Base-by-base conservation (phyloP, 2,888 invertebrate genomes). In the Exephanes ischioxanthus region DNA sequence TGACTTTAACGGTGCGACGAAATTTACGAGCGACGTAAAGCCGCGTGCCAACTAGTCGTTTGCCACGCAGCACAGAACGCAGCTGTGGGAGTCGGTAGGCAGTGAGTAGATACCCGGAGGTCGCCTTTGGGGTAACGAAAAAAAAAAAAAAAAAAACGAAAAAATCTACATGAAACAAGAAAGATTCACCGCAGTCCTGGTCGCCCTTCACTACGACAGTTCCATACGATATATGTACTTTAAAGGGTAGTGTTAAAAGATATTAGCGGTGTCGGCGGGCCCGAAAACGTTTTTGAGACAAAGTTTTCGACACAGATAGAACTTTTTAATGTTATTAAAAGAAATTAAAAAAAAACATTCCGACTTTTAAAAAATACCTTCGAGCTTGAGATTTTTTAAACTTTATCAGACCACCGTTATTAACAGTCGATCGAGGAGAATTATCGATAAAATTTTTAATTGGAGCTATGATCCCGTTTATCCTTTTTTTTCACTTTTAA, bases 1-100 rank as follows among this genome's bases (percentile, higher is more conserved):
- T 87, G 91, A 91, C 91, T 90, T 92, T 92, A 92, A 92, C 90
- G 90, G 89, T 90, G 70, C 71, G 61, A 88, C 77, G 87, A 91
- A 90, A 91, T 91, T 91, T 91, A 91, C 86, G 91, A 91, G 88
- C 89, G 88, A 86, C 81, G 86, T 88, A 86, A 84, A 87, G 90
- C 90, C 91, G 89, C 91, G 91, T 89, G 91, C 89, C 91, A 87
- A 87, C 89, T 89, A 91, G 91, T 88, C 87, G 77, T 85, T 85
- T 83, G 85, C 83, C 80, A 80, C 80, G 71, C 79, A 79, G 75
- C 37, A 33, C 26, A 37, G 41, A 55, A 37, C 63, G 66, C 79
- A 80, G 79, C 75, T 72, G 82, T 85, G 85, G 82, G 85, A 83
- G 85, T 79, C 75, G 63, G 55, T 48, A 55, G 53, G 30, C 37